A percentile compares a stretch with the other conserved stretches of the same genome.
These are phyloP conservation scores for Channa maculata DNA, from an alignment of 2,113 vertebrate genomes.

Conservation along the genomic window DNA sequence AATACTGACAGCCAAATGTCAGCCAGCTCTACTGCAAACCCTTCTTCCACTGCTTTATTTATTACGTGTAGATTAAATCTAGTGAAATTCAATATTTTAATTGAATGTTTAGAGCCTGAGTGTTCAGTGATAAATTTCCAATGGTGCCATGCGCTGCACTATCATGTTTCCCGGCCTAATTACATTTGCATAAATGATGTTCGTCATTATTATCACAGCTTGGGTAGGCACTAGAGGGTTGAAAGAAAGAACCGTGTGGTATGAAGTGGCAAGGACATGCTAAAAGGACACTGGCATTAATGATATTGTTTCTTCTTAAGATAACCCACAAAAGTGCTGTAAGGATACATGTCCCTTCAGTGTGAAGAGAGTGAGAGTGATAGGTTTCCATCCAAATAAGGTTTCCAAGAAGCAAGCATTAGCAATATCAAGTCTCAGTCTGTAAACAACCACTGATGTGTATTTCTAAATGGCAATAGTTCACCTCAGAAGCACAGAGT, in stretches of 20 bases:
- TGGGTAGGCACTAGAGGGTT: constrained; percentile 83
- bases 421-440: constrained; percentile 46
- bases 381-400: constrained; percentile 24
- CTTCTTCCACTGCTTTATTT: constrained; percentile 92
- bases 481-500: constrained; percentile 17
- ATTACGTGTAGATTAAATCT: constrained; percentile 98
- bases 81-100: constrained; percentile 97
- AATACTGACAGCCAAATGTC: constrained; percentile 55
- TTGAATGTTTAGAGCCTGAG: constrained; percentile 98
- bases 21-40: constrained; percentile 83
- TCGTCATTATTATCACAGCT: constrained; percentile 92
- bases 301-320: neutral
- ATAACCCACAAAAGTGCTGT: constrained; percentile 43
- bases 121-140: constrained; percentile 96
- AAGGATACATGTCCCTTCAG: constrained; percentile 34
- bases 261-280: constrained; percentile 32
- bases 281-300: constrained; percentile 28
- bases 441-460: constrained; percentile 4
- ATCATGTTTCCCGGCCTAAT: constrained; percentile 96
- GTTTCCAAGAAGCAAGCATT: constrained; percentile 16
- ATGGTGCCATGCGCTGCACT: constrained; percentile 88
- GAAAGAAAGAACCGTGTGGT: constrained; percentile 63
- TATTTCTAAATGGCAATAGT: constrained; percentile 17
- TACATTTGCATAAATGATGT: constrained; percentile 99
- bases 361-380: constrained; percentile 26